phyloP scores from a whole-genome alignment of 1,140 invertebrate genomes.

The Olivierus martensii region DNA sequence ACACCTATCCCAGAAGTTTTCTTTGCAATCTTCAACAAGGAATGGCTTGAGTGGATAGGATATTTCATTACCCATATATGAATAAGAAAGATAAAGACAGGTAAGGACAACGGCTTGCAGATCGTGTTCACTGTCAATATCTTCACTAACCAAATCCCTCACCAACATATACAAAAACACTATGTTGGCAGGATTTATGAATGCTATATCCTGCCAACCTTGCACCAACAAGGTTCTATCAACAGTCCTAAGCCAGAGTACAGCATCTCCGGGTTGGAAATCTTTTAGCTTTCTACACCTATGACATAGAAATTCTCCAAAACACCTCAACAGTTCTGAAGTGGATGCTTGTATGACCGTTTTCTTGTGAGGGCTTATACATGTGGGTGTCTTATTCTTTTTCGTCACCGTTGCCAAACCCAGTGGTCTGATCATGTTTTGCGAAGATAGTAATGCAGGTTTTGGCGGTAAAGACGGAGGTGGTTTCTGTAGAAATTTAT shows the following conservation, averaged over 20 bases:
- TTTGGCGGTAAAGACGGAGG: slow-evolving; percentile 20
- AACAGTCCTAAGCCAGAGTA: slow-evolving; percentile 94
- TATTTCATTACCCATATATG: slow-evolving; percentile 91
- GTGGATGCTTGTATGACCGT: slow-evolving; percentile 97
- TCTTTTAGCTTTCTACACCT: slow-evolving; percentile 79
- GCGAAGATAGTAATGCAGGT: slow-evolving; percentile 20
- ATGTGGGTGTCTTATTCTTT: slow-evolving; percentile 26
- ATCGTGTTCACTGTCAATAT: slow-evolving; percentile 70
- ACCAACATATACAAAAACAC: slow-evolving; percentile 99
- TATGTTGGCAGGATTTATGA: slow-evolving; percentile 98
- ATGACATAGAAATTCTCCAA: slow-evolving; percentile 81
- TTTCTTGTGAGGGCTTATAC: slow-evolving; percentile 28
- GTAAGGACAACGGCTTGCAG: slow-evolving; percentile 92
- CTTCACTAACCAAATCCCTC: slow-evolving; percentile 56
- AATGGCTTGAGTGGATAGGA: slow-evolving; percentile 99
- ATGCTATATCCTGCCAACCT: slow-evolving; percentile 98
- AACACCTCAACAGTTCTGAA: slow-evolving; percentile 89
- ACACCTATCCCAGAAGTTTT: slow-evolving; percentile 95
- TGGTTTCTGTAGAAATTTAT: background rate
- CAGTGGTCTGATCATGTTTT: slow-evolving; percentile 13
- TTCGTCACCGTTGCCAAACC: background rate
- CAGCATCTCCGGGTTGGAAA: slow-evolving; percentile 67
- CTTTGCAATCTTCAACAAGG: slow-evolving; percentile 79
- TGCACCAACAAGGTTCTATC: slow-evolving; percentile 89
- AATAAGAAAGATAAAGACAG: slow-evolving; percentile 95